Evolutionary conservation across 2,888 invertebrate species (phyloP), one percentile per base, ranked within the genome.

Genomic region (Adineta ricciae): DNA sequence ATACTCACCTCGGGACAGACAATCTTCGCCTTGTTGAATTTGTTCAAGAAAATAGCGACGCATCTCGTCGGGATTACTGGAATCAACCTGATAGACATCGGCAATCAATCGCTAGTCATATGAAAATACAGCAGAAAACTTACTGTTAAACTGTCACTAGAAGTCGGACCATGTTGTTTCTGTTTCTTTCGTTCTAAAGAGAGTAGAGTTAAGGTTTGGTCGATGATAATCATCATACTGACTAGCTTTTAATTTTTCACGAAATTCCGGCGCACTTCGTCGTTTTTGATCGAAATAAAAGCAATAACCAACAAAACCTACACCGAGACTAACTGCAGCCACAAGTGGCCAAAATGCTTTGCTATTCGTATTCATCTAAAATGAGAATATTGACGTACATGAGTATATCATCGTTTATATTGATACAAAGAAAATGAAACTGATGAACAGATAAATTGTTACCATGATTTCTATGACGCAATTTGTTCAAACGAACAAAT

Each of bases 231-330:
- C 14, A 50, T 50, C 3, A 50, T 50, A 93, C 96, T 94, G 92
- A 97, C 97, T 94, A 92, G 98, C 96, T 89, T 94, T 93, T 88
- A 99, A 92, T 92, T 96, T 98, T 91, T 94, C 94, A 92, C 96
- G 97, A 92, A 96, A 99, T 88, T 95, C 94, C 8, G 98, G 98
- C 92, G 96, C 96, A 91, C 92, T 94, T 89, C 97, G 94, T 88
- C 98, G 93, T 91, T 96, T 95, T 89, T 94, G 94, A 91, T 99
- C 98, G 92, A 98, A 98, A 92, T 98, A 98, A 90, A 97, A 94
- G 92, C 97, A 98, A 91, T 98, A 99, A 86, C 97, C 97, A 88
- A 97, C 92, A 89, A 97, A 95, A 88, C 96, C 91, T 86, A 89
- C 87, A 87, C 95, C 95, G 88, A 96, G 93, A 86, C 96, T 96